Evolutionary conservation across 2,888 invertebrate species (phyloP).

Genomic region (Gryllus longicercus): DNA sequence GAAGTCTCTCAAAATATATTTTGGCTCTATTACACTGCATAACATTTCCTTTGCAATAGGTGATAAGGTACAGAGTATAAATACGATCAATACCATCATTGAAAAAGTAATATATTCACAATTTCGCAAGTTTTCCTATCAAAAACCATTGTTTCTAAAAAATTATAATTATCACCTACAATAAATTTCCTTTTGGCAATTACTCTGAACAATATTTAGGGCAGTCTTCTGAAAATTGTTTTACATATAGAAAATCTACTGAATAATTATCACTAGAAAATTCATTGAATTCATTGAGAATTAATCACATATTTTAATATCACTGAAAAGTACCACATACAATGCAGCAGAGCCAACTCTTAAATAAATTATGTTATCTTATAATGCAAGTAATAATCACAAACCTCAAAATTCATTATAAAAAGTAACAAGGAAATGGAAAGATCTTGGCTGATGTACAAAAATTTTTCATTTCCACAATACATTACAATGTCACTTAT

Average conservation of each 20-base stretch:
- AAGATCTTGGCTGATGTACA: not conserved
- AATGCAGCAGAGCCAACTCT: not conserved
- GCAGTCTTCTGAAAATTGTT: too few species aligned
- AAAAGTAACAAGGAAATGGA: constrained; percentile 1
- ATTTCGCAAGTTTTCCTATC: too few species aligned
- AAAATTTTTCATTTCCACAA: not conserved
- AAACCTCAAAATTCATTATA: constrained; percentile 17
- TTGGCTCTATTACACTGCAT: constrained; percentile 17
- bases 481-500: not conserved
- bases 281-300: not conserved
- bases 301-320: not conserved
- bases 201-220: too few species aligned
- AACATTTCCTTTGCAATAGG: not conserved
- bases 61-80: not conserved
- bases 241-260: too few species aligned
- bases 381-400: not conserved
- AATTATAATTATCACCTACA: too few species aligned
- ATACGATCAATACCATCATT: too few species aligned
- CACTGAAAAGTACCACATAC: not conserved
- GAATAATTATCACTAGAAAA: not conserved
- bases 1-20: not conserved
- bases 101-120: too few species aligned
- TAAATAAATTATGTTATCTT: not conserved
- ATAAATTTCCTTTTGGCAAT: too few species aligned
- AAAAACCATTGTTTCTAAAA: too few species aligned